These are phyloP conservation scores for Chymomyza fuscimana DNA, from an alignment of 2,888 invertebrate genomes.

Conservation along the genomic window DNA sequence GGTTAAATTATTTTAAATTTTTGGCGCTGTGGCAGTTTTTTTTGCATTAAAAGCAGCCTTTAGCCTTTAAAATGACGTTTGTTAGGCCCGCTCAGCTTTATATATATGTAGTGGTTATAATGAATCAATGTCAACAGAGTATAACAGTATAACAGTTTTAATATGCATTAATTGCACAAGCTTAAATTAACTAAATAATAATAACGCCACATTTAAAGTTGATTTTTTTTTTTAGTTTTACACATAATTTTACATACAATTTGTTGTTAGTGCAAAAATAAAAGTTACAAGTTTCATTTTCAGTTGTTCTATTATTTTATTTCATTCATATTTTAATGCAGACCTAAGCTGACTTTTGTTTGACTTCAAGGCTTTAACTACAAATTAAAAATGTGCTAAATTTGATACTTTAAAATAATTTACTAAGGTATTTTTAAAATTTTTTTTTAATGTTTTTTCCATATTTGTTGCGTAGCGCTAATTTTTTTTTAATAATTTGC, in stretches of 20 bases:
- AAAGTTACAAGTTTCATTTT: neutral
- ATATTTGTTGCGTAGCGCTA: constrained; percentile 1
- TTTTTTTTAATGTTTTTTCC: neutral
- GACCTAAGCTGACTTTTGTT: neutral
- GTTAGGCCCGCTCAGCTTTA: neutral
- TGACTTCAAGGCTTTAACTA: neutral
- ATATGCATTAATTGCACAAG: constrained; percentile 4
- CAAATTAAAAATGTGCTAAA: constrained; percentile 2
- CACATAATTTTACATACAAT: neutral
- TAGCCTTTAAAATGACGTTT: neutral
- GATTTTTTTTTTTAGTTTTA: neutral
- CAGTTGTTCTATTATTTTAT: neutral
- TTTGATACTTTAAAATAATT: neutral
- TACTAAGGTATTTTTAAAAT: constrained; percentile 1
- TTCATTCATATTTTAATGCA: neutral
- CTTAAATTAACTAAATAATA: constrained; percentile 4
- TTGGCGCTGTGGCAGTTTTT: constrained; percentile 30
- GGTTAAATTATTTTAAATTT: constrained; percentile 5
- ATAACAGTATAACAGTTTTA: constrained; percentile 6
- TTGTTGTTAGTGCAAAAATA: neutral
- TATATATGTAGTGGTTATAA: neutral
- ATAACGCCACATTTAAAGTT: neutral
- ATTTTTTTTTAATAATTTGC: constrained; percentile 16
- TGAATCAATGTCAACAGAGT: constrained; percentile 1
- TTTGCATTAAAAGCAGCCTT: constrained; percentile 11